Evolutionary conservation across 2,888 invertebrate species (phyloP), one percentile per base, ranked within the genome.

Genomic region (Cosmia trapezina): DNA sequence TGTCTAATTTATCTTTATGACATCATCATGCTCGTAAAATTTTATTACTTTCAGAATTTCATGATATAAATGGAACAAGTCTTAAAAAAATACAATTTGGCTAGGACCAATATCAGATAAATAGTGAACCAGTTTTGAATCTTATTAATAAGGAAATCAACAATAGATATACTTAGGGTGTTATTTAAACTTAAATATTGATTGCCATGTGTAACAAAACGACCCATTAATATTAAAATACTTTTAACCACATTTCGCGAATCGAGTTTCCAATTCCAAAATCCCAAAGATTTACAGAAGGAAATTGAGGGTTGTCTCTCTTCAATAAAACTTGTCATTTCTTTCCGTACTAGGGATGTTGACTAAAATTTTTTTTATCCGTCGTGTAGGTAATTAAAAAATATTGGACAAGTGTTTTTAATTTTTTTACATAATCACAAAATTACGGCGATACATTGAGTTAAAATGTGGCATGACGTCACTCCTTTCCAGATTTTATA

Each of bases 261-360:
- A 69, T 66, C 22, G 33, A 47, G 12, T 70, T 67, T n/a, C 41
- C 33, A 64, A 45, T 68, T 43, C 54, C 8, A 45, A 67, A 60
- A 41, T 68, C 33, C 57, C 11, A 60, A 67, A 60, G 69, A 82
- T 56, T 69, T 65, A 28, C 43, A 45, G 22, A 59, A 37, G 22
- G 14, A 53, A 63, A 51, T 63, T 41, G 49, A 51, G n/a, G n/a
- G 2, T 43, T 54, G 41, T 59, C 43, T 28, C 51, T 53, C 37
- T 62, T 51, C 53, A 61, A 71, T 67, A 67, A 54, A 78, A 72
- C 56, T 66, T 53, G 33, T 78, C 0, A 0, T 63, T 64, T 66
- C n/a, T 63, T 17, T 12, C 28, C 8, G 6, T 43, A 63, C 54
- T 28, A n/a, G n/a, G n/a, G n/a, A 28, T 28, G 28, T 28, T 28